Base-by-base conservation (phyloP, 1,140 invertebrate species). In the Chymomyza costata region DNA sequence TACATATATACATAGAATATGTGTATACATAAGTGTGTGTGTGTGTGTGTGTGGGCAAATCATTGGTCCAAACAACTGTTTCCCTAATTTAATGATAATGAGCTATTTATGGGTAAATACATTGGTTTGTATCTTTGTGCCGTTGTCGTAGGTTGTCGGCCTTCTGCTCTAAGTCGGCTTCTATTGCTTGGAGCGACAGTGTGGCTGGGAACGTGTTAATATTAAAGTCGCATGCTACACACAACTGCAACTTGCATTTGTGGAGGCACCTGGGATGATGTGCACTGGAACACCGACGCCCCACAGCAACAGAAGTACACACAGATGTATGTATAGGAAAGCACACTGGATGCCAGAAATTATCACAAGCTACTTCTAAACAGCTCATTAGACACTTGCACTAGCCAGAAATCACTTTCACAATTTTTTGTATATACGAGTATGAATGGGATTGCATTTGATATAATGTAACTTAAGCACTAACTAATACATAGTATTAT, bases 1-100 rank as follows among this genome's bases (percentile, higher is more conserved):
- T n/a, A n/a, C 32, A 54, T n/a, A 28, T 14, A 31, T 6, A 8
- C 47, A 35, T 11, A 7, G 11, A 43, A 25, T 30, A 14, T 37
- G 21, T 45, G 15, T 21, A 11, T 31, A 18, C 40, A 15, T 41
- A 15, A 17, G 32, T 41, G 18, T 44, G 56, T 35, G 50, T 47
- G 25, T 34, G 32, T 40, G n/a, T 43, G 41, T 50, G 30, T 46
- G 49, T 67, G 40, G 38, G 48, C 49, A 35, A 48, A 48, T 38
- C 70, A 65, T 43, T 65, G 57, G 61, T 40, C 54, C 58, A 76
- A 76, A 61, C 70, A 76, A 65, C 55, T 76, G 70, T 69, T 65
- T 69, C 70, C 69, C 65, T 76, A 76, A 76, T 76, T 76, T 62
- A 76, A 76, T 76, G 70, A 76, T 76, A 76, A 76, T 76, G 70